Percentiles rank a stretch among this genome's conserved stretches.
These are phyloP conservation scores for Drosophila mulleri DNA, from an alignment of 2,888 invertebrate genomes.

Conservation along the genomic window DNA sequence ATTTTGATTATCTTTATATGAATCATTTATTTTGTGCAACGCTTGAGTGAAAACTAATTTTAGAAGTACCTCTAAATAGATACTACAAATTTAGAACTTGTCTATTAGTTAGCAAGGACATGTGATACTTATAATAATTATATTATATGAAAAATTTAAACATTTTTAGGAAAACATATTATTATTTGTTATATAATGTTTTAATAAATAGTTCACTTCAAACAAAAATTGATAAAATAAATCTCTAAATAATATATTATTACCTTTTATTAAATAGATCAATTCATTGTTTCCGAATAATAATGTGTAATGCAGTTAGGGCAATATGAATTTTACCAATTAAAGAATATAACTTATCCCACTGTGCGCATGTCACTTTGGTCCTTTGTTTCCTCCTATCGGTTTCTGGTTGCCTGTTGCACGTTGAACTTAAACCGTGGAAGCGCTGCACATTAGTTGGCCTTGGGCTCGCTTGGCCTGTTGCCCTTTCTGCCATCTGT, in stretches of 20 bases:
- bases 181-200: not conserved
- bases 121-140: too few relatives aligned
- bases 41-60: not conserved
- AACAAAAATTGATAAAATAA: not conserved
- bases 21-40: conserved; percentile 6
- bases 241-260: not conserved
- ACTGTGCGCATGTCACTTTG: conserved; percentile 18
- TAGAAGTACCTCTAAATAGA: not conserved
- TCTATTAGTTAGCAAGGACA: not conserved
- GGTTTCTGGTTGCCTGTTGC: conserved; percentile 70
- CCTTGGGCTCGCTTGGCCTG: conserved; percentile 13
- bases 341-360: not conserved
- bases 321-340: not conserved
- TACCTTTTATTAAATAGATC: too few relatives aligned
- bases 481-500: conserved; percentile 42
- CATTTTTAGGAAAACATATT: not conserved
- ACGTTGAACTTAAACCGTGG: conserved; percentile 47
- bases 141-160: not conserved
- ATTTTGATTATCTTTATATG: not conserved
- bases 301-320: too few relatives aligned
- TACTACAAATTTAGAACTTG: not conserved
- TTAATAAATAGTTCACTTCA: not conserved
- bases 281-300: too few relatives aligned
- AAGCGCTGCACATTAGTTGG: conserved; percentile 17
- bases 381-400: conserved; percentile 1